phyloP scores from a whole-genome alignment of 2,113 vertebrate species.

The Protobothrops flavoviridis region DNA sequence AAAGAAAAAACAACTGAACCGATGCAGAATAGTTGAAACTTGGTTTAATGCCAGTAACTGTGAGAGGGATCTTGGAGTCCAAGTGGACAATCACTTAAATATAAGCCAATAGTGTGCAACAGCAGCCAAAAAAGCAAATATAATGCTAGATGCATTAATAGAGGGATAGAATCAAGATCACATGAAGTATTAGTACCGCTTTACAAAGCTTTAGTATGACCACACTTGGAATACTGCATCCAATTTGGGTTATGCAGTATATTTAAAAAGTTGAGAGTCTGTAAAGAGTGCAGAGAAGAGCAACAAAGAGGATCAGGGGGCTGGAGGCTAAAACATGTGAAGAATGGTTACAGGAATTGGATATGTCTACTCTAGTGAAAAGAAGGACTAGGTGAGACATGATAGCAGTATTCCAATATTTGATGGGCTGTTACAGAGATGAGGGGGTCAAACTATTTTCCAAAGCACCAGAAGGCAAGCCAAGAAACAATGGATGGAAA shows the following conservation, averaged over 20 bases:
- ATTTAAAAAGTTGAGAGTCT: not conserved
- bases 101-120: not conserved
- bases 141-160: not conserved
- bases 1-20: not conserved
- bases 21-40: not conserved
- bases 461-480: not conserved
- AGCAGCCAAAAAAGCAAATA: not conserved
- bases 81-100: not conserved
- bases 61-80: not conserved
- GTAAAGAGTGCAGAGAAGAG: not conserved
- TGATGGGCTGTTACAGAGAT: not conserved
- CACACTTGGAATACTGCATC: not conserved
- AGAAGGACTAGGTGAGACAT: not conserved
- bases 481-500: not conserved
- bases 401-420: not conserved
- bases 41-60: not conserved
- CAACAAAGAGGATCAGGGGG: not conserved
- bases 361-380: not conserved
- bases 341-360: not conserved
- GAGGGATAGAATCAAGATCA: not conserved
- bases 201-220: not conserved
- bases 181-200: not conserved
- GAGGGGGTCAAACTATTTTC: not conserved
- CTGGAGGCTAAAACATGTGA: not conserved
- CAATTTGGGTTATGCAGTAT: not conserved